A percentile compares a stretch with the other conserved stretches of the same genome.
Evolutionary conservation across 2,797 vertebrate species (phyloP).

Genomic region (Pogoniulus pusillus): DNA sequence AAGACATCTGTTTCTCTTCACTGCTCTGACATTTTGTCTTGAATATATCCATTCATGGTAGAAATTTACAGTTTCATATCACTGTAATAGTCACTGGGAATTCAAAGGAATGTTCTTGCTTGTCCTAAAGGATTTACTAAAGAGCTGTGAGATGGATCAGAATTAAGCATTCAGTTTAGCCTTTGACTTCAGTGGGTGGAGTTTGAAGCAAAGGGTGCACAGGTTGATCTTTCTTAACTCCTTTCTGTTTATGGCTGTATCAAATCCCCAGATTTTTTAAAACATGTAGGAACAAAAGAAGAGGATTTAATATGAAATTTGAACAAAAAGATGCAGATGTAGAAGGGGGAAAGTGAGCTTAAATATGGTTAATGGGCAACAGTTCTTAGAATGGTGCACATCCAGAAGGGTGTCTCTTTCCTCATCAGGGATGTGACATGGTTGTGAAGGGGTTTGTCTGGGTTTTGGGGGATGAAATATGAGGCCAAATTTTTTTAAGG

Average conservation of each 20-base stretch:
- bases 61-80: not conserved
- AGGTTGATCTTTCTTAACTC: not conserved
- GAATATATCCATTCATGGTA: constrained; percentile 40
- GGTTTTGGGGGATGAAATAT: too few relatives aligned
- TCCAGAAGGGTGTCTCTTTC: not conserved
- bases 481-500: too few relatives aligned
- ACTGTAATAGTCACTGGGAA: not conserved
- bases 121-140: constrained; percentile 11
- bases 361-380: not conserved
- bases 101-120: constrained; percentile 1
- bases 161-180: not conserved
- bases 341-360: not conserved
- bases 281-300: not conserved
- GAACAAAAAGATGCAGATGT: not conserved
- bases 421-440: not conserved
- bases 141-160: not conserved
- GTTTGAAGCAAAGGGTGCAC: not conserved
- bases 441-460: too few relatives aligned
- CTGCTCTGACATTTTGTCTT: constrained; percentile 14
- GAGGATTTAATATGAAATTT: not conserved
- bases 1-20: constrained; percentile 40
- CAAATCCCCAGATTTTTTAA: not conserved
- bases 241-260: not conserved
- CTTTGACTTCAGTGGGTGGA: not conserved
- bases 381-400: not conserved